These are phyloP conservation scores for Diadegma fenestrale DNA, from an alignment of 2,888 invertebrate species.

Conservation along the genomic window DNA sequence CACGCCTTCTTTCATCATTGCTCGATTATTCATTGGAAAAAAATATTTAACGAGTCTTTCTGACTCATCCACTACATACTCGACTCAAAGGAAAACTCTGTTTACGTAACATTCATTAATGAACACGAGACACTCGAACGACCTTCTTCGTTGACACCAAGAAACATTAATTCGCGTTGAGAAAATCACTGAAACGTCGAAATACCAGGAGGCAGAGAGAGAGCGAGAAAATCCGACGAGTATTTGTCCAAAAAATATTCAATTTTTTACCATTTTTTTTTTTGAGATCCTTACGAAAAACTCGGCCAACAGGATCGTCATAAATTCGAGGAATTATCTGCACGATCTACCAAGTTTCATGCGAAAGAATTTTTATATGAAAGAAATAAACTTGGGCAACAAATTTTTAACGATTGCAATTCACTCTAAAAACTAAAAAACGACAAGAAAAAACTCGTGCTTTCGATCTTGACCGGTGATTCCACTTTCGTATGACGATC, in stretches of 20 bases:
- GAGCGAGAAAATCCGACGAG: background rate
- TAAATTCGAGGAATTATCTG: background rate
- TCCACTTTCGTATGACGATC: background rate
- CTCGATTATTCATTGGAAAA: background rate
- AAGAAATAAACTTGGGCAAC: background rate
- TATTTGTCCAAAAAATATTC: background rate
- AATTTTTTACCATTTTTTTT: background rate
- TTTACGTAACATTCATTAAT: slow-evolving; percentile 1
- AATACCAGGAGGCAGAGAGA: background rate
- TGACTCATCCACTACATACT: background rate
- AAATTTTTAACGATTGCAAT: background rate
- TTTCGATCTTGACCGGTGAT: background rate
- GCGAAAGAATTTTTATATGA: background rate
- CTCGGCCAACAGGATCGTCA: background rate
- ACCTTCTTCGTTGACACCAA: background rate
- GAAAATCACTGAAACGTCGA: background rate
- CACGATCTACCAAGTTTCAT: background rate
- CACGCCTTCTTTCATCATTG: background rate
- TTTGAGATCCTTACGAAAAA: background rate
- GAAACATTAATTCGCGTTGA: background rate
- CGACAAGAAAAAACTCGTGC: background rate
- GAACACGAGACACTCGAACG: background rate
- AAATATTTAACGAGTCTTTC: background rate
- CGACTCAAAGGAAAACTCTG: background rate
- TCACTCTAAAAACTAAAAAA: too few species aligned